Evolutionary conservation across 2,888 invertebrate species (phyloP).

Genomic region (Aphodius granarius): DNA sequence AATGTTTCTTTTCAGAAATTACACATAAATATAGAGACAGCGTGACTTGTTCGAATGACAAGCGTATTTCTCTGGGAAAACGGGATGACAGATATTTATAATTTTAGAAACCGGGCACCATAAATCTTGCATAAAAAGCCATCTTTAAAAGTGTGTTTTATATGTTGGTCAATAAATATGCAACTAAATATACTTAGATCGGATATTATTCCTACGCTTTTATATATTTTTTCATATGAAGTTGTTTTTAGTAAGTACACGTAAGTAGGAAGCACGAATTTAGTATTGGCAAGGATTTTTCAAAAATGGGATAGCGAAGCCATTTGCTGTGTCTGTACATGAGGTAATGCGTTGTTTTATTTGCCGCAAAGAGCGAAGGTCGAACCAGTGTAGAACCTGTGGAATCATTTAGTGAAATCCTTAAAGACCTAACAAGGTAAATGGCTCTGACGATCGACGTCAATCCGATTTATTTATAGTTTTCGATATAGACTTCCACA

Average conservation of each 20-base stretch:
- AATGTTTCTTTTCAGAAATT: not conserved
- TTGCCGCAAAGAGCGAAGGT: slow-evolving; percentile 10
- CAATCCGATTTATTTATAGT: not conserved
- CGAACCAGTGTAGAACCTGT: not conserved
- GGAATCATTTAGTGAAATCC: slow-evolving; percentile 13
- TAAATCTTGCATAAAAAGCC: not conserved
- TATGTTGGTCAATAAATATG: too few relatives aligned
- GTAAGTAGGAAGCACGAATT: not conserved
- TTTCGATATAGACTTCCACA: not conserved
- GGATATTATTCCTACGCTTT: too few relatives aligned
- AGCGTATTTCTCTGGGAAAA: not conserved
- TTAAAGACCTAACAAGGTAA: slow-evolving; percentile 12
- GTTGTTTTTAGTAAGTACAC: too few relatives aligned
- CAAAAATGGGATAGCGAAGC: not conserved
- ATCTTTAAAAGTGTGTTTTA: not conserved
- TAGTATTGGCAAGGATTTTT: not conserved
- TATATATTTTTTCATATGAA: too few relatives aligned
- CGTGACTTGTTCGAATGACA: not conserved
- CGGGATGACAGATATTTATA: not conserved
- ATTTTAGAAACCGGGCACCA: not conserved
- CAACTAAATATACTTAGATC: too few relatives aligned
- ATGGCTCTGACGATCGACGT: not conserved
- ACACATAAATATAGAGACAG: not conserved
- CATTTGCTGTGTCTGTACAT: not conserved
- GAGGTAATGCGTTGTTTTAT: not conserved